Evolutionary conservation across 2,888 invertebrate genomes (phyloP).

Genomic region (Deroplatys truncata): DNA sequence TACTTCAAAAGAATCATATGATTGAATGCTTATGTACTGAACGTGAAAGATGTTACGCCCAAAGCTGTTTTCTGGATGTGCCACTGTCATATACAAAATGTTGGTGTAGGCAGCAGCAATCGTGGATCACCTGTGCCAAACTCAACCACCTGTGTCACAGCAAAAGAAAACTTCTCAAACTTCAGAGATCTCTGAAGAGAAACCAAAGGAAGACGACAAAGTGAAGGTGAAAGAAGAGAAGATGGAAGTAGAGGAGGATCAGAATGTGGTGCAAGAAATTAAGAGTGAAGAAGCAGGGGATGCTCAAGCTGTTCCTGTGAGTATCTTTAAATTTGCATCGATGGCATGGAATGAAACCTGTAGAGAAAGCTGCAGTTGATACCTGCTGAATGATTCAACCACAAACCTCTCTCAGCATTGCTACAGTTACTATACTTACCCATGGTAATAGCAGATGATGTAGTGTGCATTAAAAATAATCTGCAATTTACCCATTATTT

Average conservation of each 20-base stretch:
- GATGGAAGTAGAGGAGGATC: not conserved
- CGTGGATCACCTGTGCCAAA: conserved; percentile 52
- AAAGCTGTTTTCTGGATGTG: not conserved
- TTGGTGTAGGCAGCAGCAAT: conserved; percentile 51
- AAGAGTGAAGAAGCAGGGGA: not conserved
- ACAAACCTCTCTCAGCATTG: not conserved
- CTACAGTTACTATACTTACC: not conserved
- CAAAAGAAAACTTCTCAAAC: conserved; percentile 17
- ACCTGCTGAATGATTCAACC: not conserved
- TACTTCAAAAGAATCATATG: not conserved
- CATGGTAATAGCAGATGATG: not conserved
- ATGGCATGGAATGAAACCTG: conserved; percentile 42
- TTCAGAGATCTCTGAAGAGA: conserved; percentile 17
- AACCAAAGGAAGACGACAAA: conserved; percentile 46
- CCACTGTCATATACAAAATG: not conserved
- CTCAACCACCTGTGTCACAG: not conserved
- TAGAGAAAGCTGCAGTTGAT: not conserved
- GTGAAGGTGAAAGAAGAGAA: conserved; percentile 38
- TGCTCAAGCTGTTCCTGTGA: not conserved
- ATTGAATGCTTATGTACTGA: not conserved
- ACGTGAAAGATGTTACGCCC: not conserved
- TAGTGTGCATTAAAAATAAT: not conserved
- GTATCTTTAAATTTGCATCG: conserved; percentile 35
- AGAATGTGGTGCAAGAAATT: not conserved
- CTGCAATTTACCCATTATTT: not conserved